These are phyloP conservation scores for Scelioninae gen. 1 DNA, from an alignment of 2,888 invertebrate genomes.

Conservation along the genomic window DNA sequence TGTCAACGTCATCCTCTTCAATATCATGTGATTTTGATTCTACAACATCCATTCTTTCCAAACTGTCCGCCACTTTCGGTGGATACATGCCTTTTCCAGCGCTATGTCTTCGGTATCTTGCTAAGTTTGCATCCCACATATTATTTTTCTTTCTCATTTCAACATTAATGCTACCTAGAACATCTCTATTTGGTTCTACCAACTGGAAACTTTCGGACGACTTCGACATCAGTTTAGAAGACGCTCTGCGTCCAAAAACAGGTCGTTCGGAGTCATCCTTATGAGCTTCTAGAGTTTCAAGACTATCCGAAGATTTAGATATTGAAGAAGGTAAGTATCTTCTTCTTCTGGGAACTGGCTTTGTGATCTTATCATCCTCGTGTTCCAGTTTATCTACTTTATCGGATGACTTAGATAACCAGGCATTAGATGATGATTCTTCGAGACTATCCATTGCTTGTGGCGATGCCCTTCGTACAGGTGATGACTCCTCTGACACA, in stretches of 20 bases:
- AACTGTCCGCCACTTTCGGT: constrained; percentile 81
- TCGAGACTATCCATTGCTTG: constrained; percentile 80
- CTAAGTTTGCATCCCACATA: constrained; percentile 79
- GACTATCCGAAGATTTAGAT: constrained; percentile 80
- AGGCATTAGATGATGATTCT: constrained; percentile 64
- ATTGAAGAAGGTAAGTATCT: constrained; percentile 77
- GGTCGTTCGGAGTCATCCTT: constrained; percentile 73
- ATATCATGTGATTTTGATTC: constrained; percentile 69
- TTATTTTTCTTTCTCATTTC: constrained; percentile 79
- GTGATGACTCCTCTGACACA: constrained; percentile 74
- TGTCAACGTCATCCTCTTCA: constrained; percentile 48
- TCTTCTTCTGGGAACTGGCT: constrained; percentile 74
- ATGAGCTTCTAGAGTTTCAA: constrained; percentile 78
- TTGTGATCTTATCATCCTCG: constrained; percentile 71
- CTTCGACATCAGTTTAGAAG: constrained; percentile 78
- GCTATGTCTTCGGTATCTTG: constrained; percentile 46
- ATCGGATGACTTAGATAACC: constrained; percentile 81
- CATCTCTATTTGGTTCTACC: constrained; percentile 16
- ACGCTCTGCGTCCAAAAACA: constrained; percentile 27
- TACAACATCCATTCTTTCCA: constrained; percentile 73
- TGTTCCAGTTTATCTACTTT: constrained; percentile 78
- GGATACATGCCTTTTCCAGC: constrained; percentile 34
- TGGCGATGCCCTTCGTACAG: constrained; percentile 75
- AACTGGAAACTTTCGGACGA: constrained; percentile 80
- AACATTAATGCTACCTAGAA: constrained; percentile 48